These are phyloP conservation scores for Anoura caudifer DNA, from an alignment of 2,113 vertebrate genomes.

Conservation along the genomic window DNA sequence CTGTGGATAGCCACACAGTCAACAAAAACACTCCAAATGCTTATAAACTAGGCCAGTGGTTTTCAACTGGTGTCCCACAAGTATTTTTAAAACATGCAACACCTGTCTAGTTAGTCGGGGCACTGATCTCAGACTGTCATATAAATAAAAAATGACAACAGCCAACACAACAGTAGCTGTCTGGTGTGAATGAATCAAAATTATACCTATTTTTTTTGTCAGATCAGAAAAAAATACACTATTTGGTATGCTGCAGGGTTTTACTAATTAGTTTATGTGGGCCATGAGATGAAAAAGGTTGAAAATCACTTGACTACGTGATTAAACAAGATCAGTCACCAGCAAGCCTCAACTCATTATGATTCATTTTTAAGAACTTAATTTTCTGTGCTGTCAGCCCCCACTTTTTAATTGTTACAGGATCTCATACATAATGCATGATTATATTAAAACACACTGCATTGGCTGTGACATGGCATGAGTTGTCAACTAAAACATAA, in stretches of 20 bases:
- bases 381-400: slow-evolving; percentile 56
- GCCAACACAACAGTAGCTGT: neutral
- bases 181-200: neutral
- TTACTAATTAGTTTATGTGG: neutral
- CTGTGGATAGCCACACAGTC: neutral
- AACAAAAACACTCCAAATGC: neutral
- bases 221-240: neutral
- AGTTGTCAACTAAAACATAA: slow-evolving; percentile 34
- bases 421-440: slow-evolving; percentile 77
- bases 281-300: neutral
- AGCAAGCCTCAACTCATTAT: slow-evolving; percentile 20
- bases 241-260: neutral
- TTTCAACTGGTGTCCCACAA: neutral
- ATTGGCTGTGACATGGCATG: slow-evolving; percentile 33
- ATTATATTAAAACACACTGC: slow-evolving; percentile 56
- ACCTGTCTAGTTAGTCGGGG: neutral
- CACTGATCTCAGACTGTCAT: neutral
- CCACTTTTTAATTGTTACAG: slow-evolving; percentile 69
- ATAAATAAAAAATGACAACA: neutral
- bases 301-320: neutral
- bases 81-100: neutral
- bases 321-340: neutral
- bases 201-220: neutral
- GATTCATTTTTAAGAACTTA: slow-evolving; percentile 60
- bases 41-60: neutral